These are phyloP conservation scores for Helarctos malayanus DNA, from an alignment of 2,797 vertebrate species.

Conservation along the genomic window DNA sequence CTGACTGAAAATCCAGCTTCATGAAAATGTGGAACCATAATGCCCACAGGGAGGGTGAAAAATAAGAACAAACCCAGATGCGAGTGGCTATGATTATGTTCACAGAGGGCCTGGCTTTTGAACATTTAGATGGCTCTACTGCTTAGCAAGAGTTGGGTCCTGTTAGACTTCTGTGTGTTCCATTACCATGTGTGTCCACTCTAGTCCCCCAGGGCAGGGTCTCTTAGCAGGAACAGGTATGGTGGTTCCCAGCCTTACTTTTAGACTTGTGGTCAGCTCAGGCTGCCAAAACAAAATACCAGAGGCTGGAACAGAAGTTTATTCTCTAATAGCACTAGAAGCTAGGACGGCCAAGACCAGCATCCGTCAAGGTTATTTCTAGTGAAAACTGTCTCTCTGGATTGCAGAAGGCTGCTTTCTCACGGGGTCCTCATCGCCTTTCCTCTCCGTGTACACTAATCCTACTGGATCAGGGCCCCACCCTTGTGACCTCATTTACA, in stretches of 20 bases:
- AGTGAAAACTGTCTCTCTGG: background rate
- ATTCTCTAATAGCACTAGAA: background rate
- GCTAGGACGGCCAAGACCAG: background rate
- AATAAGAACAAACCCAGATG: background rate
- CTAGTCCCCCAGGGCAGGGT: background rate
- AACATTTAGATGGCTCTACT: background rate
- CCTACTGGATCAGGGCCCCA: background rate
- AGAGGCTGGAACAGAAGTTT: background rate
- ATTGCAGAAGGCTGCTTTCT: background rate
- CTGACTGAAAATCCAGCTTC: background rate
- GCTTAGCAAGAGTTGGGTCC: background rate
- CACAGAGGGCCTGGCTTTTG: background rate
- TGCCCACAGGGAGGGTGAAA: background rate
- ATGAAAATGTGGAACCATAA: background rate
- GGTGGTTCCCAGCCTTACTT: background rate
- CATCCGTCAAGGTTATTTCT: background rate
- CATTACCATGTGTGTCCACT: background rate
- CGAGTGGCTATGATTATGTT: background rate
- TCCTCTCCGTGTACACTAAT: background rate
- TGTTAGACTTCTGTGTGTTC: background rate
- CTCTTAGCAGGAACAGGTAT: background rate
- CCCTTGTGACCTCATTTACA: background rate
- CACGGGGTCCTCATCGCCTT: background rate
- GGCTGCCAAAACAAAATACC: background rate
- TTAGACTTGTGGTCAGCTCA: background rate